A percentile compares a stretch with the other conserved stretches of the same genome.
phyloP scores from a whole-genome alignment of 1,140 invertebrate genomes.

The Acromyrmex charruanus region DNA sequence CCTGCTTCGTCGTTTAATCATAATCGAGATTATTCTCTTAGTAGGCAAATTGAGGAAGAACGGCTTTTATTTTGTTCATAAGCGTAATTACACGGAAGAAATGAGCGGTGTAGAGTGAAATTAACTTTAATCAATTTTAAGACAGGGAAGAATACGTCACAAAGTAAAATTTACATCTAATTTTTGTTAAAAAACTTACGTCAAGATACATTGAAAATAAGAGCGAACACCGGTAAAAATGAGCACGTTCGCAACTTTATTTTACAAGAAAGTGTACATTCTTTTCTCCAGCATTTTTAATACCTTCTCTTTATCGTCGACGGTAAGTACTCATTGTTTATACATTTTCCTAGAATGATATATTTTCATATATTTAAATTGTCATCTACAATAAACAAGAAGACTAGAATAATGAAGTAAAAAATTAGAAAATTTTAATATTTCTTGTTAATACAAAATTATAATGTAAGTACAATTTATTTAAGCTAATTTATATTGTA shows the following conservation, averaged over 20 bases:
- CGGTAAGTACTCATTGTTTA: constrained; percentile 34
- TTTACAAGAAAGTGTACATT: constrained; percentile 16
- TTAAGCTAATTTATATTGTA: constrained; percentile 2
- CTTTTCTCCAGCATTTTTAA: constrained; percentile 8
- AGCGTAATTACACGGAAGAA: constrained; percentile 28
- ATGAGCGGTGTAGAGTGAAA: constrained; percentile 32
- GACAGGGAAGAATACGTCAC: constrained; percentile 37
- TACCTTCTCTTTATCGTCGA: constrained; percentile 32
- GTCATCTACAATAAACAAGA: neutral
- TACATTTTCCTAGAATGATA: neutral
- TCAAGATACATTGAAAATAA: constrained; percentile 47
- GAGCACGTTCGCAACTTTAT: constrained; percentile 10
- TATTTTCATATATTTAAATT: neutral
- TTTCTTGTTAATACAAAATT: constrained; percentile 4
- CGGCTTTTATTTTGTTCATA: constrained; percentile 51
- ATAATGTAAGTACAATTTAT: neutral
- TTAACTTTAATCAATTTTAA: constrained; percentile 59
- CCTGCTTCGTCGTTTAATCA: constrained; percentile 39
- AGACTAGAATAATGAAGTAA: neutral
- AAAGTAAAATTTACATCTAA: constrained; percentile 58
- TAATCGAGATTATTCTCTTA: constrained; percentile 39
- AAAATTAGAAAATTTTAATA: neutral
- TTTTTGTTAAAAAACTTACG: constrained; percentile 45
- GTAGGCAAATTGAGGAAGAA: constrained; percentile 36
- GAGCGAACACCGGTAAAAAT: constrained; percentile 16